Percentiles rank a stretch among this genome's conserved stretches.
These are phyloP conservation scores for Styela clava DNA, from an alignment of 23 tunicate genomes.

Conservation along the genomic window DNA sequence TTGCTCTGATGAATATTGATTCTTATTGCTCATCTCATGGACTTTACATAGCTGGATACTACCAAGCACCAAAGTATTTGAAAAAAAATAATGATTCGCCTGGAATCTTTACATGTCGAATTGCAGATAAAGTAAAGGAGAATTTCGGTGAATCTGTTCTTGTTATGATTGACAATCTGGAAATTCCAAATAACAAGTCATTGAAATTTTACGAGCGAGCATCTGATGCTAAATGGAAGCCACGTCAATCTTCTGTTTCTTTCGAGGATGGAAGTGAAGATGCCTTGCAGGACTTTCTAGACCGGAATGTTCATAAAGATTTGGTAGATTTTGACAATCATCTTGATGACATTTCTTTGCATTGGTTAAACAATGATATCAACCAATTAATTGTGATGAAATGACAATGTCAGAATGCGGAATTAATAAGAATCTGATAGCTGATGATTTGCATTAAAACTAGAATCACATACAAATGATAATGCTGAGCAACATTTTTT, in stretches of 20 bases:
- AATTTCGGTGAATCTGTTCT: slow-evolving; percentile 35
- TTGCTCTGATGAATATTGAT: slow-evolving; percentile 74
- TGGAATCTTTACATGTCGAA: slow-evolving; percentile 12
- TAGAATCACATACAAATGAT: too few species aligned
- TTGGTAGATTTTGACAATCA: slow-evolving; percentile 89
- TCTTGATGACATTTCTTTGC: slow-evolving; percentile 70
- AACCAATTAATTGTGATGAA: slow-evolving; percentile 63
- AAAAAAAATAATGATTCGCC: background rate
- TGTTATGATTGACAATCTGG: slow-evolving; percentile 55
- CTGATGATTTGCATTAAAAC: too few species aligned
- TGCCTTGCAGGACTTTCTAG: slow-evolving; percentile 36
- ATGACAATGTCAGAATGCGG: background rate
- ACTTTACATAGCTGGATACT: slow-evolving; percentile 87
- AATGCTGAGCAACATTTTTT: too few species aligned
- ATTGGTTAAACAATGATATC: slow-evolving; percentile 80
- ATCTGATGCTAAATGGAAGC: slow-evolving; percentile 55
- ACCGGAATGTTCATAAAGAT: slow-evolving; percentile 58
- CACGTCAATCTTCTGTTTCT: slow-evolving; percentile 11
- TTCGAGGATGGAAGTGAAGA: slow-evolving; percentile 45
- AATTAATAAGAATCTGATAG: background rate
- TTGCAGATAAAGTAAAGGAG: slow-evolving; percentile 62
- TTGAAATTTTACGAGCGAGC: slow-evolving; percentile 45
- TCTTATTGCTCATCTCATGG: slow-evolving; percentile 51
- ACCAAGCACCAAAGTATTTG: slow-evolving; percentile 45
- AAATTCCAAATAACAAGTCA: slow-evolving; percentile 53